Base-by-base conservation (phyloP, 2,113 vertebrate genomes). In the Phylloscopus trochilus region DNA sequence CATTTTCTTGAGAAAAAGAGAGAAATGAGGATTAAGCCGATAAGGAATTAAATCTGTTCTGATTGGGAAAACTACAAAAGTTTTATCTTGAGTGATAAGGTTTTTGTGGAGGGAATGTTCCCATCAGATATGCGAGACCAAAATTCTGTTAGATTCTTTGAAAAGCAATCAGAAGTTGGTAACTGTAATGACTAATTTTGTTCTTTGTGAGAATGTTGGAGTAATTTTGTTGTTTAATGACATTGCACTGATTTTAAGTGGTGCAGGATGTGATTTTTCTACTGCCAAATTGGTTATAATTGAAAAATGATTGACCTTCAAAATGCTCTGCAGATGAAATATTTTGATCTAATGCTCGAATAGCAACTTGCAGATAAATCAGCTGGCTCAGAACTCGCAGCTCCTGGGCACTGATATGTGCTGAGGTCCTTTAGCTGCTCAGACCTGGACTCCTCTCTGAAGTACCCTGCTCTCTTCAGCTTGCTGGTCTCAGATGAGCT, bases 221-320 rank as follows among this genome's bases (percentile, higher is more conserved):
- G 85, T 93, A 72, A 93, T 95, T 90, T 89, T 96, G 85, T 88
- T 95, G 91, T 97, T 94, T 87, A 93, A 96, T 10, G 15, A 81
- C 76, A 83, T 44, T 79, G 93, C 79, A 41, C 82, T 70, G 83
- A 84, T 92, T 96, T 89, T 81, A 94, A 93, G 93, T 87, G 74
- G 30, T 83, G 70, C 76, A 52, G 85, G 83, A 84, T 0, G 2
- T 62, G 44, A 51, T 68, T 94, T 83, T 92, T 44, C 73, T 83
- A 13, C 83, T 93, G 76, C 76, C 81, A 89, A 64, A 89, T 62
- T 60, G 64, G 41, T 83, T 92, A 60, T 95, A 92, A 95, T 60
- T 95, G 94, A 87, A 92, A 96, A 97, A 83, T 64, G 26, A 81
- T 75, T 90, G 93, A 87, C 88, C 88, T 96, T 90, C 77, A 60